phyloP scores from a whole-genome alignment of 2,797 vertebrate species.

The Buceros bicornis region DNA sequence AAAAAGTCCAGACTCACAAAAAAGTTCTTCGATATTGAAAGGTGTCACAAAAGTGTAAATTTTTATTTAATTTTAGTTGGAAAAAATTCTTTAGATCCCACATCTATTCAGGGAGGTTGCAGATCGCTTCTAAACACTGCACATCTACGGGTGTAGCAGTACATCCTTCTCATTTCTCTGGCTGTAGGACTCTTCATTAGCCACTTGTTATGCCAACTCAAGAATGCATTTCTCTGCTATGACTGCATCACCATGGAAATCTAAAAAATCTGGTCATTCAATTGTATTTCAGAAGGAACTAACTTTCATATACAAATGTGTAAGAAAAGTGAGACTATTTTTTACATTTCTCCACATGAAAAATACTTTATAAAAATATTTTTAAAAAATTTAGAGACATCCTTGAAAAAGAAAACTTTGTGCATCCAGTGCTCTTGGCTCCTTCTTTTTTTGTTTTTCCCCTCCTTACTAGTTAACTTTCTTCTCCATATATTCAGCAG shows the following conservation, averaged over 20 bases:
- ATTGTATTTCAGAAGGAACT: not conserved
- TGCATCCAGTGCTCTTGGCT: not conserved
- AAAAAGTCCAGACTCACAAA: not conserved
- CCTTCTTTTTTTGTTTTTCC: not conserved
- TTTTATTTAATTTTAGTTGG: not conserved
- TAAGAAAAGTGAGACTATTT: not conserved
- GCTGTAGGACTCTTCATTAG: not conserved
- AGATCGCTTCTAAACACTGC: not conserved
- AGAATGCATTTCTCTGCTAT: not conserved
- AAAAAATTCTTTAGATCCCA: not conserved
- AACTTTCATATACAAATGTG: not conserved
- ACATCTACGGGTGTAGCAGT: not conserved
- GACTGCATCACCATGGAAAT: not conserved
- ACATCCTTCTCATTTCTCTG: not conserved
- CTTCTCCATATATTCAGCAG: not conserved
- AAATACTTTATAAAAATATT: not conserved
- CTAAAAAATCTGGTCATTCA: not conserved
- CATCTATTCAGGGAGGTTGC: not conserved
- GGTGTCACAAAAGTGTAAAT: not conserved
- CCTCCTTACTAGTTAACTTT: not conserved
- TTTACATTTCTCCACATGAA: not conserved
- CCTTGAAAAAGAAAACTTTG: not conserved
- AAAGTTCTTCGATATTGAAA: not conserved
- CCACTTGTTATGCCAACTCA: not conserved
- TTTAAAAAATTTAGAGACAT: not conserved